Evolutionary conservation across 2,113 vertebrate genomes (phyloP), one percentile per base, ranked within the genome.

Genomic region (Gobio gobio): DNA sequence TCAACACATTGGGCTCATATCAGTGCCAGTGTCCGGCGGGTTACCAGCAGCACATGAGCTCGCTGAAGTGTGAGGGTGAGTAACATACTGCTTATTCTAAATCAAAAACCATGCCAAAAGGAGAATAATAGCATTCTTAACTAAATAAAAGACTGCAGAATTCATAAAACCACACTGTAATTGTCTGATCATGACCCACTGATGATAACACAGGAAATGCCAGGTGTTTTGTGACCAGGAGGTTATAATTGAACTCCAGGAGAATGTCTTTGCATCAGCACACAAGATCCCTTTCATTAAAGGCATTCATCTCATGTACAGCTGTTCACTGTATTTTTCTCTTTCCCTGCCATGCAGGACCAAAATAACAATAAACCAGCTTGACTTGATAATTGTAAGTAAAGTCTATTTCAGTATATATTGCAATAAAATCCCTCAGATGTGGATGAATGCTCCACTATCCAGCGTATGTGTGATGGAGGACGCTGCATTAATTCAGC

Each of bases 1-100:
- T 95, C 73, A 96, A 96, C 91, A 94, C 94, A 29, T 91, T 95
- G 59, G 94, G 95, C 26, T 96, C 93, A 0, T 95, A 94, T 0
- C 92, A 96, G 43, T 96, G 95, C 92, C 94, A 88, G 82, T 96
- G 95, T 84, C 93, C 94, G 73, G 80, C 83, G 66, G 95, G 95
- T 45, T 92, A 95, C 87, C 94, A 89, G 73, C 92, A 95, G 90
- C 94, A 94, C 74, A 92, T 95, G 22, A 91, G 83, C 88, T 91
- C 90, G 33, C 93, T 94, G 61, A 95, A 94, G 88, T 96, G 95
- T 86, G 94, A 95, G 88, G 95, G 95, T 95, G 89, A 92, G 88
- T 78, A 82, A 18, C 12, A 29, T 49, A 73, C 66, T 29, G n/a
- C 24, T 13, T 22, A 40, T 70, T 70, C 3, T 70, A n/a, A 13